Evolutionary conservation across 2,113 vertebrate genomes (phyloP).

Genomic region (Scomber colias): DNA sequence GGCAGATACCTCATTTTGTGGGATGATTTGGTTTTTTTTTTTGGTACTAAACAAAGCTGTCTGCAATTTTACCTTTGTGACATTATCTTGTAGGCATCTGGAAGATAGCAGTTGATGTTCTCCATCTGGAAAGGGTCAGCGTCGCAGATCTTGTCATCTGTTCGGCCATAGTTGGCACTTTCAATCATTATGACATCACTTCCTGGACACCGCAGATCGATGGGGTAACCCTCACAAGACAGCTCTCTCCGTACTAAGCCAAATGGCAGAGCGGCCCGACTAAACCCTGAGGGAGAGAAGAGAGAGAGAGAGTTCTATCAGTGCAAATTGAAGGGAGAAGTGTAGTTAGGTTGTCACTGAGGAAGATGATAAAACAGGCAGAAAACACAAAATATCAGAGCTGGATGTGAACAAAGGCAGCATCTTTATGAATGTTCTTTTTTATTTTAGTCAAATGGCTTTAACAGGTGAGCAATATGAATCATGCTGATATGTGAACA

Average conservation of each 20-base stretch:
- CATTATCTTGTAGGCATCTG: conserved; percentile 99
- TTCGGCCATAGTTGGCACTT: conserved; percentile 97
- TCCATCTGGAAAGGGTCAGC: conserved; percentile 99
- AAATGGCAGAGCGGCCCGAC: conserved; percentile 95
- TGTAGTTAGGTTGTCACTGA: conserved; percentile 33
- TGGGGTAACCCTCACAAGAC: conserved; percentile 98
- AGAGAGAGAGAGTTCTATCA: conserved; percentile 58
- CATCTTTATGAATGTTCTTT: conserved; percentile 2
- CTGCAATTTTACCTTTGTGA: conserved; percentile 91
- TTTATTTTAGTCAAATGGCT: background rate
- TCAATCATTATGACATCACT: conserved; percentile 99
- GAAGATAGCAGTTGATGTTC: conserved; percentile 99
- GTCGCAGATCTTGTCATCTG: conserved; percentile 99
- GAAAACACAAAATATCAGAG: conserved; percentile 38
- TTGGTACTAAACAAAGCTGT: background rate
- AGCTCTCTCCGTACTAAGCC: conserved; percentile 97
- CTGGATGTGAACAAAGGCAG: conserved; percentile 12
- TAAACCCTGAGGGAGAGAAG: conserved; percentile 88
- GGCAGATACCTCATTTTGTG: conserved; percentile 15
- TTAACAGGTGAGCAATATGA: conserved; percentile 10
- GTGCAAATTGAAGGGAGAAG: conserved; percentile 63
- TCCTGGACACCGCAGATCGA: conserved; percentile 97
- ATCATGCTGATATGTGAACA: conserved; percentile 1
- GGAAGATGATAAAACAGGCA: conserved; percentile 18
- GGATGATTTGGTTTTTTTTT: background rate